Conservation (phyloP, 35 echinoderm and acorn worm genomes). For the Lytechinus variegatus region DNA sequence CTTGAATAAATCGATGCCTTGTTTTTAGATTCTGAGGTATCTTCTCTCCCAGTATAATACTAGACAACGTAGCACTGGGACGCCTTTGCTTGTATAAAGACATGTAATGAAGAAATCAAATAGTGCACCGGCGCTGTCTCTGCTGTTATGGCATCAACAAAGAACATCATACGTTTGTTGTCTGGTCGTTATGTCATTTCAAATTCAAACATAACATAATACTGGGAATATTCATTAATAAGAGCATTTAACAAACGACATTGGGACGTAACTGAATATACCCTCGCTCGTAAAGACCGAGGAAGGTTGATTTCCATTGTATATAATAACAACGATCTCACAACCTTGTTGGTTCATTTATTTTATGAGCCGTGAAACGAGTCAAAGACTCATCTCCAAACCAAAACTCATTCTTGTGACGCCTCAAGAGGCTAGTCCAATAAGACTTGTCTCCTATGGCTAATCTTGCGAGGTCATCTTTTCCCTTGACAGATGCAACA, state of each 20-base stretch:
- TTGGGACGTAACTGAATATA: background rate
- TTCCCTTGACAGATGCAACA: background rate
- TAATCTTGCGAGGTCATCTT: background rate
- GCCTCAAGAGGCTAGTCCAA: background rate
- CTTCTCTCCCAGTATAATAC: background rate
- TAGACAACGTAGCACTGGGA: background rate
- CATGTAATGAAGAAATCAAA: background rate
- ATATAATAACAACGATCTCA: background rate
- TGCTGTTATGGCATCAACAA: background rate
- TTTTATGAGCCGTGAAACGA: background rate
- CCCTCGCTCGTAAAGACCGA: background rate
- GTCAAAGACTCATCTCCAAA: background rate
- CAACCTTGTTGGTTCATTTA: background rate
- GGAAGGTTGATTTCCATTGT: background rate
- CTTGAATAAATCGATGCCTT: conserved; percentile 38
- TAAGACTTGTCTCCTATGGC: background rate
- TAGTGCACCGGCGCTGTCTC: background rate
- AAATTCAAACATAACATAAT: background rate
- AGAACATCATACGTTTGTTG: background rate
- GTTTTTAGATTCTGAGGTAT: background rate
- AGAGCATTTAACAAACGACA: background rate
- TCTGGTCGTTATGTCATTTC: background rate
- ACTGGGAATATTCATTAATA: background rate
- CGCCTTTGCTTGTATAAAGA: background rate
- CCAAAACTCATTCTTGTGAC: background rate